Conservation (phyloP, 2,113 vertebrate species). For the Oriolus oriolus region DNA sequence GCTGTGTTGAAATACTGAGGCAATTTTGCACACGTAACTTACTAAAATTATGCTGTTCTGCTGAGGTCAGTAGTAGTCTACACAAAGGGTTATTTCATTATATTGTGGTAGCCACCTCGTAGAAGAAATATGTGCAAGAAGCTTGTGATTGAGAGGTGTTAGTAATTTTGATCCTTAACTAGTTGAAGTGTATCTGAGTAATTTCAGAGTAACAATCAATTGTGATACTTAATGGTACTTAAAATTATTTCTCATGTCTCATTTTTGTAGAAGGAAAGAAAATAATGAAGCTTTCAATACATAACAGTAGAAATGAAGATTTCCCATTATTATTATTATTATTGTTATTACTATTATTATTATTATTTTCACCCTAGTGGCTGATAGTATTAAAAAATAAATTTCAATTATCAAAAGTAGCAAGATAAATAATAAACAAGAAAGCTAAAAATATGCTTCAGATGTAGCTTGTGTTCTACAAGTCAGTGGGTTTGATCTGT, state of each 20-base stretch:
- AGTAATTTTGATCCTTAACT: background rate
- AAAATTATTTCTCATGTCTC: background rate
- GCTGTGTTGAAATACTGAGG: background rate
- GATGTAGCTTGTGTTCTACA: background rate
- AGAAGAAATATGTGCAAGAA: background rate
- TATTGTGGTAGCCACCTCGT: background rate
- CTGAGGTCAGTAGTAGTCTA: background rate
- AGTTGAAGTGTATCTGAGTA: background rate
- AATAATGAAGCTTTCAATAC: background rate
- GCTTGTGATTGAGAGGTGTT: background rate
- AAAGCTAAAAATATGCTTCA: background rate
- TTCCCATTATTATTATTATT: background rate
- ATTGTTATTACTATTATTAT: background rate
- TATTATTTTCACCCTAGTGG: background rate
- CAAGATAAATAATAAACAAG: background rate
- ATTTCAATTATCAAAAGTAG: background rate
- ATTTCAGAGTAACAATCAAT: background rate
- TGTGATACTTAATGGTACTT: background rate
- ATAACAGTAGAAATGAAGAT: background rate
- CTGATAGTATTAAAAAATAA: background rate
- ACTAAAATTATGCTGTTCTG: background rate
- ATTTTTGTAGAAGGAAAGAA: background rate
- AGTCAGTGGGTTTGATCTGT: background rate
- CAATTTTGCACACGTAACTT: background rate
- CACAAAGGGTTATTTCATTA: background rate